Evolutionary conservation across 1,140 invertebrate species (phyloP).

Genomic region (Bombyx mandarina): DNA sequence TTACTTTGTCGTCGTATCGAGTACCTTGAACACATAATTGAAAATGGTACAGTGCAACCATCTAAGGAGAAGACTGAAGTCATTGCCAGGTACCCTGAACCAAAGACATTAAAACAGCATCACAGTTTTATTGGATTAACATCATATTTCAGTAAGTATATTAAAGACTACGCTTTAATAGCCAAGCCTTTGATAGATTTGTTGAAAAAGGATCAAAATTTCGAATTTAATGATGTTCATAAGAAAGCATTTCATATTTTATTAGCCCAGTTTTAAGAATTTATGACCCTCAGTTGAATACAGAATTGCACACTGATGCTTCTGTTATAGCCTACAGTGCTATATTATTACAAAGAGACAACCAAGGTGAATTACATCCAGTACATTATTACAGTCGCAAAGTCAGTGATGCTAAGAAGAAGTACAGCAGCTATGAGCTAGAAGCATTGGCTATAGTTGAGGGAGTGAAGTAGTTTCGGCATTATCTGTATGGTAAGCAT

Average conservation of each 20-base stretch:
- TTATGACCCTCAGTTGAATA: neutral
- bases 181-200: slow-evolving; percentile 19
- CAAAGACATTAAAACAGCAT: no score
- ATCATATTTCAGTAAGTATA: slow-evolving; percentile 26
- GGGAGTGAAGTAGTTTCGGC: slow-evolving; percentile 24
- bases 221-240: slow-evolving; percentile 14
- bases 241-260: slow-evolving; percentile 22
- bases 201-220: slow-evolving; percentile 13
- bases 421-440: slow-evolving; percentile 28
- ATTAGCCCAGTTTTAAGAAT: slow-evolving; percentile 32
- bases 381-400: neutral
- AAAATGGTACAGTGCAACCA: no score
- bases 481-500: slow-evolving; percentile 56
- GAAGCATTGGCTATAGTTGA: slow-evolving; percentile 25
- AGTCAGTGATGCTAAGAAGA: slow-evolving; percentile 17
- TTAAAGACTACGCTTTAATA: slow-evolving; percentile 20
- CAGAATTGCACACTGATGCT: slow-evolving; percentile 36
- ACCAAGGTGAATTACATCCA: neutral
- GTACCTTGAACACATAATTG: neutral
- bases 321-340: slow-evolving; percentile 26
- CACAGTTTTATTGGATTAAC: no score
- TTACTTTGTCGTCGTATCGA: neutral
- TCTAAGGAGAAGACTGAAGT: no score
- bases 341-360: slow-evolving; percentile 23
- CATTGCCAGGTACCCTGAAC: no score